Conservation (phyloP, 64 coral and sea anemone genomes). For the Montipora efflorescens region DNA sequence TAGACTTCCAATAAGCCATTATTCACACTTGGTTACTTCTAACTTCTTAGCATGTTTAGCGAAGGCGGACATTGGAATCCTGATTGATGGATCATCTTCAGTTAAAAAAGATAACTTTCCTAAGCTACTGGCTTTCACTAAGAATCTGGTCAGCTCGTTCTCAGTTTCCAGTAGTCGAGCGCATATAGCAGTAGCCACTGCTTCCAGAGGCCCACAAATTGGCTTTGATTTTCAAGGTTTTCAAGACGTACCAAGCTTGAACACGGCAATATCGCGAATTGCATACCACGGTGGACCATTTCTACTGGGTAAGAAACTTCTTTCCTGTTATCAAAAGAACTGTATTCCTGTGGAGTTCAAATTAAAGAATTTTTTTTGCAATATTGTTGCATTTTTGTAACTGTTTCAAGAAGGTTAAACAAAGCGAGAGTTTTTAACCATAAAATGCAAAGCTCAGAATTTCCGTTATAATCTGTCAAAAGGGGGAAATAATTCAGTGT, state of each 20-base stretch:
- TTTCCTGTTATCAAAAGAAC: neutral
- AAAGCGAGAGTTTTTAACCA: too few species aligned
- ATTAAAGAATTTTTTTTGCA: too few species aligned
- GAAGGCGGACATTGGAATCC: slow-evolving; percentile 51
- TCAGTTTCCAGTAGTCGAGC: slow-evolving; percentile 24
- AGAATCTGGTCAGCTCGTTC: slow-evolving; percentile 40
- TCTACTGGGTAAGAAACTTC: slow-evolving; percentile 30
- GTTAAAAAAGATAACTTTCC: slow-evolving; percentile 32
- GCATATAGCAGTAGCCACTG: slow-evolving; percentile 32
- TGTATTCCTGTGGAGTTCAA: too few species aligned
- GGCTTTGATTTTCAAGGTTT: slow-evolving; percentile 64
- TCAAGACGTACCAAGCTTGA: slow-evolving; percentile 14
- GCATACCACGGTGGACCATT: slow-evolving; percentile 49
- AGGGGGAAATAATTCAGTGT: too few species aligned
- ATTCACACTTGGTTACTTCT: neutral
- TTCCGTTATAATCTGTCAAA: too few species aligned
- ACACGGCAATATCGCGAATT: slow-evolving; percentile 40
- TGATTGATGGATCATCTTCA: slow-evolving; percentile 57
- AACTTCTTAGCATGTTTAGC: slow-evolving; percentile 33
- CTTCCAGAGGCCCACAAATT: slow-evolving; percentile 53
- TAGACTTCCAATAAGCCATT: neutral
- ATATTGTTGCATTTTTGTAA: too few species aligned
- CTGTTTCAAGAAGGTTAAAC: too few species aligned
- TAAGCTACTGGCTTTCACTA: slow-evolving; percentile 39
- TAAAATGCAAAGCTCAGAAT: too few species aligned